A percentile compares a stretch with the other conserved stretches of the same genome.
Evolutionary conservation across 2,113 vertebrate genomes (phyloP).

Genomic region (Brevimyrus niger): DNA sequence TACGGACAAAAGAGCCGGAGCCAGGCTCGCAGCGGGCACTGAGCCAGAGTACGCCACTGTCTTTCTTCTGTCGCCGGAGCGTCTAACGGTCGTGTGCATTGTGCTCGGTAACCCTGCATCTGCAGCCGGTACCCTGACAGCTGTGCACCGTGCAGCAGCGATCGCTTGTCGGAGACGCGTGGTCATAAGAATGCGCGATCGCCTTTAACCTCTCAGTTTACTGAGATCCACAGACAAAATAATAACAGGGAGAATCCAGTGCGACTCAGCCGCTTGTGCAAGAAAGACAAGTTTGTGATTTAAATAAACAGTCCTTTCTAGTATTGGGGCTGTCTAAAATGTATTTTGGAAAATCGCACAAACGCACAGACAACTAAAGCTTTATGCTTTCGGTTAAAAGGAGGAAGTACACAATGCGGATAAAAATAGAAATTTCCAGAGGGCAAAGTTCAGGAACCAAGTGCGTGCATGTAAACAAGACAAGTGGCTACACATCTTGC

Average conservation of each 20-base stretch:
- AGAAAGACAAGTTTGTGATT: background rate
- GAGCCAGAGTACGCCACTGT: constrained; percentile 13
- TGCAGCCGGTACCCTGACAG: constrained; percentile 11
- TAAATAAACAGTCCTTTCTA: background rate
- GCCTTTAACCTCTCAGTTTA: background rate
- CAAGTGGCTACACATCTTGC: background rate
- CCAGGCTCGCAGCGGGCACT: constrained; percentile 21
- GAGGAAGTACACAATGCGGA: background rate
- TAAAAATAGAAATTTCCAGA: background rate
- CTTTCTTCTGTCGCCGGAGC: background rate
- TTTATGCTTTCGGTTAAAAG: background rate
- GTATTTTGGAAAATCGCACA: background rate
- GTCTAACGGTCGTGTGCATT: constrained; percentile 10
- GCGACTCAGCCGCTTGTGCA: background rate
- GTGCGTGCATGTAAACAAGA: constrained; percentile 5
- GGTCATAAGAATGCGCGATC: background rate
- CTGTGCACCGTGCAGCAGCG: background rate
- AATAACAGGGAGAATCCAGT: background rate
- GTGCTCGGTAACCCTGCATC: constrained; percentile 25
- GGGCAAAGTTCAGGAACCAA: background rate
- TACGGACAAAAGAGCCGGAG: constrained; percentile 32
- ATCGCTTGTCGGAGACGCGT: background rate
- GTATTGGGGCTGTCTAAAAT: background rate
- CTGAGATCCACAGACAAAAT: background rate
- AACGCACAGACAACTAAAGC: background rate